Evolutionary conservation across 2,113 vertebrate species (phyloP), one percentile per base, ranked within the genome.

Genomic region (Gobio gobio): DNA sequence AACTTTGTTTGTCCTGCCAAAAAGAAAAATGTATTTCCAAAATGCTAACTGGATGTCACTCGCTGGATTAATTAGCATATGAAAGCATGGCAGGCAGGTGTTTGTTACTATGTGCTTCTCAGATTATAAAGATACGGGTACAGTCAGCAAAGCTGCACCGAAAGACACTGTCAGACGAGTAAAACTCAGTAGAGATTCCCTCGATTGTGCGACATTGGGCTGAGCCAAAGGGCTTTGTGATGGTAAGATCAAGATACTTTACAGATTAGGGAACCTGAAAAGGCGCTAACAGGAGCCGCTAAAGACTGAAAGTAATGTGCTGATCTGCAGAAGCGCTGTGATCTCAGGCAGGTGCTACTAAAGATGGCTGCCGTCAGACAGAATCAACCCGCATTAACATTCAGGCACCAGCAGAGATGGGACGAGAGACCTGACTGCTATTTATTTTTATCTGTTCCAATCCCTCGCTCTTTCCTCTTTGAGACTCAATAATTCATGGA

Each of bases 251-350:
- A 80, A 90, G 80, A 88, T 59, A 78, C 90, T 90, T 89, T 86
- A 87, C 77, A 82, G 90, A 93, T 91, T 90, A 92, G 90, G 91
- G 84, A 56, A 47, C 24, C 82, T 43, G 43, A 59, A 80, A 85
- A 59, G 33, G 76, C 29, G 74, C 18, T 33, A 83, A 87, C 54
- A 45, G 84, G 83, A 84, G 54, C 9, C 3, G 26, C 91, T 89
- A 89, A 78, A 91, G 84, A 59, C 87, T 83, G 87, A 81, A 33
- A 85, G 86, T 86, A 89, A 82, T 82, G 86, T 85, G 78, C n/a
- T 85, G 54, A 56, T 56, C 54, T 20, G 54, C 18, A 56, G 54
- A 18, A 22, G 54, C 18, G 6, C 18, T 56, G 54, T 56, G 54
- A 56, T 56, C 54, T 56, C 54, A 56, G 54, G 20, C 18, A 56